Percentiles rank a stretch among this genome's conserved stretches.
phyloP scores from a whole-genome alignment of 2,113 vertebrate genomes.

The Syngnathoides biaculeatus region DNA sequence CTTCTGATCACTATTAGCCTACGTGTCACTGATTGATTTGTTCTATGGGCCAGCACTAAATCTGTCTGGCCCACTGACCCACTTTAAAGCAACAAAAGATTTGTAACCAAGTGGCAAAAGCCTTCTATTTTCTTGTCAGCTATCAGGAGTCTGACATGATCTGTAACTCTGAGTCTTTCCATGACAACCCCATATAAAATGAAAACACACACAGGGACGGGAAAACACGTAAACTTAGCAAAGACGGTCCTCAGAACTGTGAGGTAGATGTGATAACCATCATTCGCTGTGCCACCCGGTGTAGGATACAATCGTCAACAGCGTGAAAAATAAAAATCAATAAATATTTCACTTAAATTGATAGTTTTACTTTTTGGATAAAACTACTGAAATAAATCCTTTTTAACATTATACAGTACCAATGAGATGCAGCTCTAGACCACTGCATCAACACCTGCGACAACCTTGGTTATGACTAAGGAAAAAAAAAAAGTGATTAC shows the following conservation, averaged over 20 bases:
- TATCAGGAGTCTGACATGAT: neutral
- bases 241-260: too few relatives aligned
- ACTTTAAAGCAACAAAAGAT: slow-evolving; percentile 40
- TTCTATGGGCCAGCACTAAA: slow-evolving; percentile 13
- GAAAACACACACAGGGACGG: too few relatives aligned
- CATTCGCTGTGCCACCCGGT: too few relatives aligned
- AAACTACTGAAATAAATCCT: neutral
- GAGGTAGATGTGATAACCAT: too few relatives aligned
- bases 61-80: slow-evolving; percentile 52
- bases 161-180: slow-evolving; percentile 3
- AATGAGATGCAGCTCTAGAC: too few relatives aligned
- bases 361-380: too few relatives aligned
- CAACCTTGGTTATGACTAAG: neutral
- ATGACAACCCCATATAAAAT: neutral
- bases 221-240: too few relatives aligned
- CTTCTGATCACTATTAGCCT: slow-evolving; percentile 37
- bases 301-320: too few relatives aligned
- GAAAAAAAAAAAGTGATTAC: neutral
- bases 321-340: too few relatives aligned
- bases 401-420: too few relatives aligned
- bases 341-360: too few relatives aligned
- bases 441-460: too few relatives aligned
- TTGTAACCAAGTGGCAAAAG: slow-evolving; percentile 13
- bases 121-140: slow-evolving; percentile 18
- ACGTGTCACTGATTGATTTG: slow-evolving; percentile 36